Conservation (phyloP, 2,888 invertebrate genomes). For the Drosophila diplacantha region DNA sequence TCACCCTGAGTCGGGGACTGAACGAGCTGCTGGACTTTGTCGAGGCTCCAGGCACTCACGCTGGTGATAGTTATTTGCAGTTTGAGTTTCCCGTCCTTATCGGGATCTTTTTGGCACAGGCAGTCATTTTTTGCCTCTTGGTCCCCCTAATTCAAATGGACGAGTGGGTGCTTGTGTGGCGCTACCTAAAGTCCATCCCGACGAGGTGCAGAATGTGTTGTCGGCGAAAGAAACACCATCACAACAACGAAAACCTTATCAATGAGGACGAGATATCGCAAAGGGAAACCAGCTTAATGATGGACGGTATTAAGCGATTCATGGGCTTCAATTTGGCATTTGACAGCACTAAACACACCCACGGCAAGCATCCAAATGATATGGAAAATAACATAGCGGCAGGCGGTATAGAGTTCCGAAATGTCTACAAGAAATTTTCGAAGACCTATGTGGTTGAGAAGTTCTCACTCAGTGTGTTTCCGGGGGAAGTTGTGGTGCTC, state of each 20-base stretch:
- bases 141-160: constrained; percentile 11
- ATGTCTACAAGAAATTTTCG: constrained; percentile 42
- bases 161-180: background rate
- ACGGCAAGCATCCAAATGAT: background rate
- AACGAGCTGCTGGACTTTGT: constrained; percentile 32
- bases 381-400: no score
- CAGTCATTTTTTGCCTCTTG: constrained; percentile 24
- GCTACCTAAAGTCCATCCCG: background rate
- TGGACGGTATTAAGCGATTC: no score
- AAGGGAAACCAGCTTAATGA: background rate
- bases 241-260: background rate
- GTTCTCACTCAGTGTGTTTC: constrained; percentile 37
- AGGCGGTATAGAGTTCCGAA: constrained; percentile 35
- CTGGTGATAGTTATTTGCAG: background rate
- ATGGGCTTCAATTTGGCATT: no score
- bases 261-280: no score
- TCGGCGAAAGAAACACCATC: background rate
- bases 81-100: constrained; percentile 9
- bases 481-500: constrained; percentile 42
- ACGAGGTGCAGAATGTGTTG: background rate
- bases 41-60: background rate
- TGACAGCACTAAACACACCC: background rate
- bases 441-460: constrained; percentile 26
- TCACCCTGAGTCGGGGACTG: constrained; percentile 45
- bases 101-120: constrained; percentile 36